Base-by-base conservation (phyloP, 2,113 vertebrate species). In the Lamprotornis superbus region DNA sequence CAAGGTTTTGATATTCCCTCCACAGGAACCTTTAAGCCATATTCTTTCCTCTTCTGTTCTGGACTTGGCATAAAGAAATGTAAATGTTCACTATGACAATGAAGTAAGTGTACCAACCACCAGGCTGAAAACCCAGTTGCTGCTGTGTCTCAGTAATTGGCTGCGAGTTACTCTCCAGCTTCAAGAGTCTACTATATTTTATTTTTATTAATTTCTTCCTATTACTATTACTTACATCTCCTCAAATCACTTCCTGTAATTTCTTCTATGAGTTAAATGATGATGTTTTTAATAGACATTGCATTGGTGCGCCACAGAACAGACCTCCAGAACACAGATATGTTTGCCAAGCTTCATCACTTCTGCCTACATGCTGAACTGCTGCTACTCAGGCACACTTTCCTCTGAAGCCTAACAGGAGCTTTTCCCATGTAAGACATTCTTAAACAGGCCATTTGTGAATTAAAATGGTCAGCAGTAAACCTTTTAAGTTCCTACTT, bases 381-480 rank as follows among this genome's bases (percentile, higher is more conserved):
- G 49, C 52, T 56, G 73, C 31, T 87, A n/a, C 46, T 74, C 40
- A 65, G 57, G 27, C 69, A 71, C 13, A 56, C 53, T 24, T 44
- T 64, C 30, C 63, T 79, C 25, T 42, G 40, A 76, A 65, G 46
- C 55, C 37, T 37, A 64, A 76, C 17, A 47, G 44, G 37, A 87
- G 49, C 20, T 83, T 70, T 60, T 49, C 40, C 18, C 19, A 6
- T 22, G 17, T 46, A 73, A 82, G 57, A 75, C 55, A 60, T 65
- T 83, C 50, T 73, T 91, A 76, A 68, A 24, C 21, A 68, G 37
- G 33, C 37, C 49, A 82, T 87, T 47, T 94, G 70, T 76, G 53
- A 96, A 95, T 94, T 87, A 90, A 95, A 95, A 82, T 55, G 39
- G 63, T 28, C 74, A 88, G 21, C 3, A 76, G 6, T 11, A 70